Evolutionary conservation across 2,113 vertebrate genomes (phyloP).

Genomic region (Baryphthengus martii): DNA sequence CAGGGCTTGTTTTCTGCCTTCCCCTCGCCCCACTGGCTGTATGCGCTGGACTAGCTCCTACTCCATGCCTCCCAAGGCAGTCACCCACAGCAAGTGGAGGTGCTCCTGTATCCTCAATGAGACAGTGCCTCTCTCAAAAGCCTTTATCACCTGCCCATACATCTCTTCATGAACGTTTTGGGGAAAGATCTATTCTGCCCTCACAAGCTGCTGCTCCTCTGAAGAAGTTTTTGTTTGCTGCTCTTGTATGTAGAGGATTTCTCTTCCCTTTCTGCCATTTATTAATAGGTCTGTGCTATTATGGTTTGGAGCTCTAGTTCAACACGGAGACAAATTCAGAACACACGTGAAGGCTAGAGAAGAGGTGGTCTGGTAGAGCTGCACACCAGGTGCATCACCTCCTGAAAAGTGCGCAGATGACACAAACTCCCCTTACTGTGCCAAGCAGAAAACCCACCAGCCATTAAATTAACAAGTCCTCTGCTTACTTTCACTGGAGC

Average conservation of each 20-base stretch:
- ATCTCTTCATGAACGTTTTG: neutral
- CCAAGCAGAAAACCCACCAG: neutral
- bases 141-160: neutral
- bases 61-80: neutral
- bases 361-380: neutral
- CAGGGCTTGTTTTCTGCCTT: neutral
- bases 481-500: neutral
- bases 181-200: fast-evolving
- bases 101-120: neutral
- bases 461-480: neutral
- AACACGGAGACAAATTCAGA: neutral
- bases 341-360: neutral
- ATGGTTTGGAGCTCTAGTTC: fast-evolving
- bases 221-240: neutral
- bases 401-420: fast-evolving
- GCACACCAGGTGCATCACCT: neutral
- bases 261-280: neutral
- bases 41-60: fast-evolving
- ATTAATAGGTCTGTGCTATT: neutral
- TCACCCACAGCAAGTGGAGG: neutral
- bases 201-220: neutral
- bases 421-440: neutral
- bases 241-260: fast-evolving
- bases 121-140: neutral
- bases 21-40: fast-evolving